Evolutionary conservation across 2,113 vertebrate genomes (phyloP).

Genomic region (Sus scrofa): T2T-Sscrofa CM000815.6:91330001-91330500

Average conservation of each 20-base stretch:
- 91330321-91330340: background rate
- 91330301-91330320: no score
- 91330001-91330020: no score
- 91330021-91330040: no score
- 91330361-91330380: background rate
- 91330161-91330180: background rate
- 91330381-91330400: background rate
- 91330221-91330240: background rate
- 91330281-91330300: background rate
- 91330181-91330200: background rate
- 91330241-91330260: background rate
- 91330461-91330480: background rate
- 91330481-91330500: background rate
- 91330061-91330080: no score
- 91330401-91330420: background rate
- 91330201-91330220: background rate
- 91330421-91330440: background rate
- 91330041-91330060: no score
- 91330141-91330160: no score
- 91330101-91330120: no score
- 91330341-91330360: background rate
- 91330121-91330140: no score
- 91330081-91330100: no score
- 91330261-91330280: background rate
- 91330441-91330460: background rate